Evolutionary conservation across 2,113 vertebrate species (phyloP).

Genomic region (Dasyurus viverrinus): DNA sequence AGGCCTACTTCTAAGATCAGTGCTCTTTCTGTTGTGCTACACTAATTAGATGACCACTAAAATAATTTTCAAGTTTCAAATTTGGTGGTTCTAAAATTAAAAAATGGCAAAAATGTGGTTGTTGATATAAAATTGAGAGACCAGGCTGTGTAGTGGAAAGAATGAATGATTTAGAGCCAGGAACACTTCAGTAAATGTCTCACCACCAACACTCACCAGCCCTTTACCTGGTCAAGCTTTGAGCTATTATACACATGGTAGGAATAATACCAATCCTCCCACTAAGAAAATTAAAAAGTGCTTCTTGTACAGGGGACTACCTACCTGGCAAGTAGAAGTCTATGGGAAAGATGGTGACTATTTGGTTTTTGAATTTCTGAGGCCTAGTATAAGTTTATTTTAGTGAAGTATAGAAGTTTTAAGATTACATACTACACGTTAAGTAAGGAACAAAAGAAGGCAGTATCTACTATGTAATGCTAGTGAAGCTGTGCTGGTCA

Average conservation of each 20-base stretch:
- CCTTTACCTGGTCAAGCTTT: background rate
- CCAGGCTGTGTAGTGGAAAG: background rate
- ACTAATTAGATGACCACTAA: background rate
- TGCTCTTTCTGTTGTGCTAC: background rate
- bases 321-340: background rate
- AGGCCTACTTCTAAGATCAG: background rate
- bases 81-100: background rate
- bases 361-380: background rate
- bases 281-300: background rate
- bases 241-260: background rate
- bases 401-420: background rate
- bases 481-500: background rate
- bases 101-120: background rate
- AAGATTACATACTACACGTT: background rate
- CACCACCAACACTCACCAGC: background rate
- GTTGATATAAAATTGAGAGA: background rate
- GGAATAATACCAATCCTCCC: background rate
- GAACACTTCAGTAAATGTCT: background rate
- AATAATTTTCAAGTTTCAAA: background rate
- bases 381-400: background rate
- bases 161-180: background rate
- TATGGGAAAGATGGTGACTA: background rate
- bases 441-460: background rate
- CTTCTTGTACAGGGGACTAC: background rate
- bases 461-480: accelerated